Conservation (phyloP, 2,888 invertebrate species). For the Gastracanthus pulcherrimus region DNA sequence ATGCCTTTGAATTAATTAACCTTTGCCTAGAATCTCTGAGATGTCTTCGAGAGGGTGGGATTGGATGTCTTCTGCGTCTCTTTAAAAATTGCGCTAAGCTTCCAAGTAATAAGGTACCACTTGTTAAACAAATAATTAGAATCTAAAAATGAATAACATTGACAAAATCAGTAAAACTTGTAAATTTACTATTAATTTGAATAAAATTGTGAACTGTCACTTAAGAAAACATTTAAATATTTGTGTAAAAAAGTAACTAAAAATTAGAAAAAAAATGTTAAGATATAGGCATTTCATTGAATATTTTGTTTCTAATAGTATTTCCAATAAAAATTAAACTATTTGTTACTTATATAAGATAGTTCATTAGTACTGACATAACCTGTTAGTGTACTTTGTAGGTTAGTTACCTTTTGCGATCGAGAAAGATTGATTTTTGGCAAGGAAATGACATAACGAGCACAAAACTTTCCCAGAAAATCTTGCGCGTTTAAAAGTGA, state of each 20-base stretch:
- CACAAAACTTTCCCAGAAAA: slow-evolving; percentile 68
- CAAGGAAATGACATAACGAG: slow-evolving; percentile 68
- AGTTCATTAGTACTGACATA: slow-evolving; percentile 50
- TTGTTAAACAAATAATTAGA: slow-evolving; percentile 85
- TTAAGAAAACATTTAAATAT: not conserved
- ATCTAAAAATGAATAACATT: slow-evolving; percentile 78
- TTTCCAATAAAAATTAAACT: slow-evolving; percentile 15
- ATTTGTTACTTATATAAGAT: slow-evolving; percentile 40
- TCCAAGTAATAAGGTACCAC: slow-evolving; percentile 90
- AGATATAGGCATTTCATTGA: not conserved
- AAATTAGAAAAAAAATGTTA: slow-evolving; percentile 13
- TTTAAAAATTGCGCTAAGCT: slow-evolving; percentile 89
- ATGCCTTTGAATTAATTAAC: slow-evolving; percentile 69
- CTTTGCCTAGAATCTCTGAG: slow-evolving; percentile 71
- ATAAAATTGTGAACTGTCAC: not conserved
- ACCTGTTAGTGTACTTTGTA: slow-evolving; percentile 48
- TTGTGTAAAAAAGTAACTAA: not conserved
- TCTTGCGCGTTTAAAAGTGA: slow-evolving; percentile 67
- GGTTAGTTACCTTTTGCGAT: slow-evolving; percentile 83
- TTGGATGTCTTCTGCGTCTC: slow-evolving; percentile 79
- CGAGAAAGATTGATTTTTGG: slow-evolving; percentile 80
- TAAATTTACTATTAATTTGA: not conserved
- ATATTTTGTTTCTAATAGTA: not conserved
- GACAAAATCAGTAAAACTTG: not conserved
- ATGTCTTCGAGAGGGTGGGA: slow-evolving; percentile 69